Evolutionary conservation across 2,113 vertebrate genomes (phyloP).

Genomic region (Callopanchax toddi): DNA sequence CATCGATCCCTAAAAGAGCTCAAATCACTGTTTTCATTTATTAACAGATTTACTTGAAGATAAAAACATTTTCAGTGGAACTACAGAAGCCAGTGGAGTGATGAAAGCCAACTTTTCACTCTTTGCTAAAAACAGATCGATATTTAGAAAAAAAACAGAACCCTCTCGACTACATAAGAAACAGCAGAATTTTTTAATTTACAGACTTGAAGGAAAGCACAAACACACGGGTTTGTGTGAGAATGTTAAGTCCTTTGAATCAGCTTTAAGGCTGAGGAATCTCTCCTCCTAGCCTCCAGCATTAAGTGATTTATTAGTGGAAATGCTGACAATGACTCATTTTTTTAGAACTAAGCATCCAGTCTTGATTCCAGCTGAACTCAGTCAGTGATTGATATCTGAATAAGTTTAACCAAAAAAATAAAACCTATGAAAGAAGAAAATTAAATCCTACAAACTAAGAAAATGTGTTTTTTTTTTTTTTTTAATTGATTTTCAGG

Average conservation of each 20-base stretch:
- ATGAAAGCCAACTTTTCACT: conserved; percentile 33
- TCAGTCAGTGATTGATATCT: conserved; percentile 47
- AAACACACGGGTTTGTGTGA: conserved; percentile 26
- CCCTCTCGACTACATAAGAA: conserved; percentile 3
- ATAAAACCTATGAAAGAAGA: conserved; percentile 18
- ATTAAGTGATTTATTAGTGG: conserved; percentile 33
- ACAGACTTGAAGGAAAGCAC: conserved; percentile 8
- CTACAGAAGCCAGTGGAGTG: conserved; percentile 7
- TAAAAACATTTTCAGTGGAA: conserved; percentile 22
- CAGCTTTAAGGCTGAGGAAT: conserved; percentile 15
- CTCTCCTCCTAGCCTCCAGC: conserved; percentile 33
- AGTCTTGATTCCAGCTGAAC: conserved; percentile 49
- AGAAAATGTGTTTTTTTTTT: neutral
- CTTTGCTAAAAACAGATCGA: conserved; percentile 42
- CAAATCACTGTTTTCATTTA: conserved; percentile 52
- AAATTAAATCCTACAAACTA: neutral
- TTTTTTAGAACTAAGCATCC: conserved; percentile 18
- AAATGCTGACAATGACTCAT: conserved; percentile 53
- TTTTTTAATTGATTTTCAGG: neutral
- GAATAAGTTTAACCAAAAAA: conserved; percentile 23
- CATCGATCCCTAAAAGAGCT: conserved; percentile 17
- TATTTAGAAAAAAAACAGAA: conserved; percentile 28
- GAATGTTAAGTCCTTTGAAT: conserved; percentile 32
- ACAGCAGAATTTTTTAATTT: conserved; percentile 21
- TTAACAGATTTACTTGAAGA: conserved; percentile 35